These are phyloP conservation scores for Hypothenemus hampei DNA, from an alignment of 1,140 invertebrate genomes.

Conservation along the genomic window DNA sequence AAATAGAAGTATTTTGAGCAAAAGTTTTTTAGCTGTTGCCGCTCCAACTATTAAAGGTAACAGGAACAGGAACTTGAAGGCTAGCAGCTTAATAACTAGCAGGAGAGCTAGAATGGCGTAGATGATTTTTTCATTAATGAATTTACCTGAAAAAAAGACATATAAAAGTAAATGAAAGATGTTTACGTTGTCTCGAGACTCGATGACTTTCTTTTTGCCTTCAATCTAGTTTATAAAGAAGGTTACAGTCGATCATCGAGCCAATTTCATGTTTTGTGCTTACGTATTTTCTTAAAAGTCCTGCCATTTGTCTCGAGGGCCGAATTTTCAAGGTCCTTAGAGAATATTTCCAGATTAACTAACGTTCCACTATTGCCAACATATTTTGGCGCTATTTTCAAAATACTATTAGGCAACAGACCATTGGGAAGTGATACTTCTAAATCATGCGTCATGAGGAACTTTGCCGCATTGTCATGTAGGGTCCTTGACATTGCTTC, in stretches of 20 bases:
- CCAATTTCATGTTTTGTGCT: too few species aligned
- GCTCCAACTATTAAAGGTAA: constrained; percentile 69
- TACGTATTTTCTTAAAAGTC: constrained; percentile 10
- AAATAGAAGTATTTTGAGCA: constrained; percentile 74
- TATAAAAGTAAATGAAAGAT: too few species aligned
- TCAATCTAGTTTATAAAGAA: too few species aligned
- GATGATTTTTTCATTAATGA: constrained; percentile 68
- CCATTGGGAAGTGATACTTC: constrained; percentile 63
- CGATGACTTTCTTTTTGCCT: too few species aligned
- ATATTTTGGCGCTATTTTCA: constrained; percentile 66
- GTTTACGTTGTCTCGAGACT: too few species aligned
- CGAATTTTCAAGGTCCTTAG: constrained; percentile 40
- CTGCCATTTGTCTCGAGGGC: constrained; percentile 3
- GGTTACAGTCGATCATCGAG: too few species aligned
- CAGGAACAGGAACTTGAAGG: constrained; percentile 69
- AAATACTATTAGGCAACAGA: constrained; percentile 62
- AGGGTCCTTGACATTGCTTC: constrained; percentile 68
- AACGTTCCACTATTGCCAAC: constrained; percentile 67
- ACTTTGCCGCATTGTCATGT: constrained; percentile 62
- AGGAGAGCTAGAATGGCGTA: constrained; percentile 67
- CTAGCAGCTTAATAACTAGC: constrained; percentile 73
- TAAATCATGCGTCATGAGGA: constrained; percentile 70
- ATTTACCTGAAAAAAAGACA: constrained; percentile 66
- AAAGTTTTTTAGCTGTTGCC: constrained; percentile 73
- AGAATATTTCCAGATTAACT: constrained; percentile 64